phyloP scores from a whole-genome alignment of 2,113 vertebrate genomes.

The Eptatretus burgeri region DNA sequence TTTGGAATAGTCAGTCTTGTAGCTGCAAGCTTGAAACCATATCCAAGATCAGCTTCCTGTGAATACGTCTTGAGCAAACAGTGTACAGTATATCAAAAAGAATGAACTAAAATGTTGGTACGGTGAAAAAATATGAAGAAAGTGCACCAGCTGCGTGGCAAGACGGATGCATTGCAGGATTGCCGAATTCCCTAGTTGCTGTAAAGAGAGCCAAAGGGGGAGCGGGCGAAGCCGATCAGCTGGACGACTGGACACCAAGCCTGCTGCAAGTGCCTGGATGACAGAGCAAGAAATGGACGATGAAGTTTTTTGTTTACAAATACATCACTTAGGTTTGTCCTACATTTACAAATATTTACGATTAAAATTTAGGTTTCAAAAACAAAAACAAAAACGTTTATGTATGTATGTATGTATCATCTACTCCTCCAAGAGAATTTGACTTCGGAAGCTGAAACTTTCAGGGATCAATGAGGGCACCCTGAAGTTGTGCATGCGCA shows the following conservation, averaged over 20 bases:
- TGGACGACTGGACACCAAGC: slow-evolving; percentile 53
- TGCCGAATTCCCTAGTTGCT: slow-evolving; percentile 57
- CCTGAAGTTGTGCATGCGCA: too few species aligned
- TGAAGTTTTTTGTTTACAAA: neutral
- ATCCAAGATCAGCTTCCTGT: neutral
- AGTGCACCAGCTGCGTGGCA: slow-evolving; percentile 38
- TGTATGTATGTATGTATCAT: too few species aligned
- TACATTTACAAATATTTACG: too few species aligned
- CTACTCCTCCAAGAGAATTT: too few species aligned
- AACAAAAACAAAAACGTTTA: too few species aligned
- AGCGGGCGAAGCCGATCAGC: slow-evolving; percentile 60
- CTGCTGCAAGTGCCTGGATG: slow-evolving; percentile 49
- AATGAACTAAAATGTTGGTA: neutral
- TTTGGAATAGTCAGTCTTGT: neutral
- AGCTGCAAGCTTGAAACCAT: neutral
- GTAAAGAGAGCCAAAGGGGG: slow-evolving; percentile 72
- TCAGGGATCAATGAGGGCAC: too few species aligned
- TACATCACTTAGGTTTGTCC: neutral
- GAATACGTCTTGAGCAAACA: too few species aligned
- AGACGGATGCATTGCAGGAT: slow-evolving; percentile 56
- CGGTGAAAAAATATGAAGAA: neutral
- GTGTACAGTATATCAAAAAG: too few species aligned
- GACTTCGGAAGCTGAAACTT: too few species aligned
- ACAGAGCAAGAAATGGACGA: slow-evolving; percentile 7
- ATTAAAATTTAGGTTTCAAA: too few species aligned